A percentile compares a stretch with the other conserved stretches of the same genome.
Conservation (phyloP, 2,113 vertebrate genomes). For the Melanocharis versteri region DNA sequence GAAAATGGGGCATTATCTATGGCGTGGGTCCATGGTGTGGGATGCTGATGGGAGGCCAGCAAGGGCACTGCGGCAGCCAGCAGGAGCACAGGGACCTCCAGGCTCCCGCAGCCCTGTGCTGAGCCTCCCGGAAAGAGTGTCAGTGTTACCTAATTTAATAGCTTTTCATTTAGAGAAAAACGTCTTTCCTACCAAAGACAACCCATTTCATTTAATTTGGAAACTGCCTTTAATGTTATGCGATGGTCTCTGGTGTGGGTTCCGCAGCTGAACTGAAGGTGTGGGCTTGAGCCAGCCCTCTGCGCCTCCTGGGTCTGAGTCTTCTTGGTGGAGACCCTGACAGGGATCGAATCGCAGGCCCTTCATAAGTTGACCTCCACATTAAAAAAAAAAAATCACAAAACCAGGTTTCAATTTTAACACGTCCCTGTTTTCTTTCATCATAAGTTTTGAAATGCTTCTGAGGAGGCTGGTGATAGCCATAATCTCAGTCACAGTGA, state of each 20-base stretch:
- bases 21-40: background rate
- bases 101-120: background rate
- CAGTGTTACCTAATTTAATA: conserved; percentile 10
- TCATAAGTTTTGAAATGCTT: conserved; percentile 39
- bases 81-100: background rate
- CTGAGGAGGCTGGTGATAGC: conserved; percentile 42
- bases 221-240: background rate
- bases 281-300: background rate
- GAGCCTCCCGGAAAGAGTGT: conserved; percentile 8
- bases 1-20: background rate
- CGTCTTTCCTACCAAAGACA: background rate
- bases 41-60: background rate
- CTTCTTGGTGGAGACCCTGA: background rate
- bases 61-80: background rate
- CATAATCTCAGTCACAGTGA: conserved; percentile 23
- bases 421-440: background rate
- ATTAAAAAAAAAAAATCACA: background rate
- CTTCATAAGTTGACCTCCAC: background rate
- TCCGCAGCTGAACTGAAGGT: background rate
- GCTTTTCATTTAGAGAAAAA: background rate
- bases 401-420: conserved; percentile 18
- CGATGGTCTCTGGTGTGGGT: background rate
- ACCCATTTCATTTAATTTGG: background rate
- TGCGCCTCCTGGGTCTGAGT: background rate
- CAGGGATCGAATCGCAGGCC: background rate